A percentile compares a stretch with the other conserved stretches of the same genome.
These are phyloP conservation scores for Acipenser transmontanus DNA, from an alignment of 2,797 vertebrate genomes.

Conservation along the genomic window DNA sequence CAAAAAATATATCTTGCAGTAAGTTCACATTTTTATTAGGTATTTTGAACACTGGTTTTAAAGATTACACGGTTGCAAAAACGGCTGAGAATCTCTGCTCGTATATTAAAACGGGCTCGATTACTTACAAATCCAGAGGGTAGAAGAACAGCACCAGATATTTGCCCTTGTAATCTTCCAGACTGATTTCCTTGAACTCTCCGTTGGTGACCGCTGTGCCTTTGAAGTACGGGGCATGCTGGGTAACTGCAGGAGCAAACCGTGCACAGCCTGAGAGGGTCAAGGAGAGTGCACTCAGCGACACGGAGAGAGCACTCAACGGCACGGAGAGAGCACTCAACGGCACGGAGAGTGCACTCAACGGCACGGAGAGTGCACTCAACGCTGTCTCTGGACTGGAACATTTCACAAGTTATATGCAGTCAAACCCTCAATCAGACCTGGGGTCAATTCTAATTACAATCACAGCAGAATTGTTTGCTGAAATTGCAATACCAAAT, in stretches of 20 bases:
- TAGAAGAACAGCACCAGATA: constrained; percentile 97
- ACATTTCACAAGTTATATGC: neutral
- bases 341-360: neutral
- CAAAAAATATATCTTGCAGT: too few relatives aligned
- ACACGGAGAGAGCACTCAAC: neutral
- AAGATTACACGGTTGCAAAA: too few relatives aligned
- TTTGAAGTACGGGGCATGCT: constrained; percentile 84
- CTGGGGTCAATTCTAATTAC: neutral
- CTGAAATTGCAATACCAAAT: too few relatives aligned
- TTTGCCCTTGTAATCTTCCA: constrained; percentile 87
- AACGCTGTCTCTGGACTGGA: neutral
- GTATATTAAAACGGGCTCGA: neutral
- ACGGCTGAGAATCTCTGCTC: too few relatives aligned
- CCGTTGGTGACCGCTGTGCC: constrained; percentile 83
- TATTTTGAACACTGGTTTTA: too few relatives aligned
- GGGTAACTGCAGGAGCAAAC: constrained; percentile 73
- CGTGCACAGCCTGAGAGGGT: constrained; percentile 48
- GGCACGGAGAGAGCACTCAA: constrained; percentile 2
- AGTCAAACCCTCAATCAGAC: neutral
- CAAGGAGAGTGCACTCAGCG: neutral
- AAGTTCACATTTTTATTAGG: too few relatives aligned
- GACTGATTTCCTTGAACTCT: constrained; percentile 87
- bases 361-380: too few relatives aligned
- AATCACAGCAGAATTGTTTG: too few relatives aligned
- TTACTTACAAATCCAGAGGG: constrained; percentile 96